These are phyloP conservation scores for Ptychochromis oligacanthus DNA, from an alignment of 2,113 vertebrate genomes.

Conservation along the genomic window DNA sequence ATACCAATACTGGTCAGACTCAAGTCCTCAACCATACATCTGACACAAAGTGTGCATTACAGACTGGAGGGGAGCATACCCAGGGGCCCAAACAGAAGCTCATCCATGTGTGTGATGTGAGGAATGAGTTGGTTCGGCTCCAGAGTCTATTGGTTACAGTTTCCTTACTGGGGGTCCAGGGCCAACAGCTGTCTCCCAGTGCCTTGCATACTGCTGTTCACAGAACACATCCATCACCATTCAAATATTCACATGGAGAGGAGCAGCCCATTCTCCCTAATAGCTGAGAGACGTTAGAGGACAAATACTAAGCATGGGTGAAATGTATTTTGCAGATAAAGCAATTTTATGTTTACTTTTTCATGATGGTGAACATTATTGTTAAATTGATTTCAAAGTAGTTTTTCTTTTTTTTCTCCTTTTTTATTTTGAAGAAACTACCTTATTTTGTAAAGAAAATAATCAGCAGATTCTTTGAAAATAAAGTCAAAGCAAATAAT, in stretches of 20 bases:
- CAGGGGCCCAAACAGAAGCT: not conserved
- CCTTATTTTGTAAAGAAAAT: not conserved
- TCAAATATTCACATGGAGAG: not conserved
- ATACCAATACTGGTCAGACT: not conserved
- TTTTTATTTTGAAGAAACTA: not conserved
- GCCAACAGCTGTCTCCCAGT: constrained; percentile 73
- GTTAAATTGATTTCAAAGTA: not conserved
- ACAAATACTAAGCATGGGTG: fast-evolving
- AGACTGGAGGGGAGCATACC: not conserved
- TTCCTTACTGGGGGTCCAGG: constrained; percentile 41
- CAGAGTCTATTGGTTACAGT: constrained; percentile 27
- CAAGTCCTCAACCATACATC: not conserved
- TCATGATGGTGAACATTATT: fast-evolving
- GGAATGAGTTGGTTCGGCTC: constrained; percentile 51
- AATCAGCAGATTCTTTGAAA: not conserved
- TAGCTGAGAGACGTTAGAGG: not conserved
- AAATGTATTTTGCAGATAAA: not conserved
- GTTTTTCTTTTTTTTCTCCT: too few species aligned
- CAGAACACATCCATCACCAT: constrained; percentile 20
- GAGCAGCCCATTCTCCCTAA: not conserved
- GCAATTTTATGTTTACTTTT: not conserved
- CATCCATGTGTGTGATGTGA: constrained; percentile 45
- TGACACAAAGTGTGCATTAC: constrained; percentile 10
- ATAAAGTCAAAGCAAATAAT: not conserved
- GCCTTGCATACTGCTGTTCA: constrained; percentile 30